Base-by-base conservation (phyloP, 1,140 invertebrate species). In the Parapsyche elsis region DNA sequence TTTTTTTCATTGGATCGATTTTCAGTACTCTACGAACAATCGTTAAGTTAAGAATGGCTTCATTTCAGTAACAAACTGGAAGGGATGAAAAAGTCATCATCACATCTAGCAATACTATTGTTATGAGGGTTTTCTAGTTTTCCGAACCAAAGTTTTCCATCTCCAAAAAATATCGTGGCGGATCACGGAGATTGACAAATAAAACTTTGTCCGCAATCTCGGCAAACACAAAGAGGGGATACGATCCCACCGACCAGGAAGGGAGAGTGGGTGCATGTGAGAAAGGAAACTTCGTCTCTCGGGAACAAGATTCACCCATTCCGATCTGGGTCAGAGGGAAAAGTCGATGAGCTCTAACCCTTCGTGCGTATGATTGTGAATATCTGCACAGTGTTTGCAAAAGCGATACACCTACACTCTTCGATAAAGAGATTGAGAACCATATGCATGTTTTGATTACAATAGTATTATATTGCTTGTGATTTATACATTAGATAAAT, bases 311-410 rank as follows among this genome's bases (percentile, higher is more conserved):
- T 14, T 53, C 30, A 49, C 79, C 49, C n/a, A 21, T 46, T 26
- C 67, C 73, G 70, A 80, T 76, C 73, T 76, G 74, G 73, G 79
- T 80, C 74, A 80, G 76, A 80, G 71, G 76, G 61, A 76, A 74
- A 80, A 57, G 79, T 76, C 73, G 38, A 57, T 76, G 79, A 76
- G 46, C 49, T 24, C n/a, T 57, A 12, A 61, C 57, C 57, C 16
- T 61, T 21, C 16, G 9, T 16, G 16, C 21, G 57, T 61, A 61
- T 61, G 21, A 21, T 19, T 61, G 16, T 19, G 57, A 38, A 38
- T 38, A 7, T 38, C 1, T 38, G 30, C 7, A 38, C 30, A 38
- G n/a, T n/a, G n/a, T n/a, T n/a, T n/a, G n/a, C n/a, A n/a, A n/a
- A n/a, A n/a, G n/a, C n/a, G n/a, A n/a, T n/a, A n/a, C n/a, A n/a